A percentile compares a stretch with the other conserved stretches of the same genome.
Conservation (phyloP, 2,797 vertebrate genomes). For the Epinephelus awoara region DNA sequence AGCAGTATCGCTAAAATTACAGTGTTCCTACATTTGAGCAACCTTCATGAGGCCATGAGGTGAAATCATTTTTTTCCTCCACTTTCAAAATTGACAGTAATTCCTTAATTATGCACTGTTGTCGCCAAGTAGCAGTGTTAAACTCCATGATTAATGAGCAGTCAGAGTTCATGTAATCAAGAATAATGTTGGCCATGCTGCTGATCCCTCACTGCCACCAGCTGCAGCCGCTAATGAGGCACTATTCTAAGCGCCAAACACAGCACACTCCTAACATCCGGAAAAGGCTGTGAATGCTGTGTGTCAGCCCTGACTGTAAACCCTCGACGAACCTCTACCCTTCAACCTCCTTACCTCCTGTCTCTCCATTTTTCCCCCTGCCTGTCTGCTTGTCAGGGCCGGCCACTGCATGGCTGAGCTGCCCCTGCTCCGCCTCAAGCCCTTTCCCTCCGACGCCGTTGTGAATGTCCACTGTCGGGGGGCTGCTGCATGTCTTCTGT, state of each 20-base stretch:
- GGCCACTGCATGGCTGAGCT: conserved; percentile 75
- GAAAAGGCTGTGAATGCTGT: not conserved
- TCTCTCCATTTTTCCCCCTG: conserved; percentile 86
- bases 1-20: not conserved
- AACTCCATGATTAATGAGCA: conserved; percentile 66
- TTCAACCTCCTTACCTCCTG: conserved; percentile 86
- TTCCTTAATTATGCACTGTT: conserved; percentile 38
- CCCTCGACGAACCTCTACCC: conserved; percentile 1
- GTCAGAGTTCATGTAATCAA: conserved; percentile 66
- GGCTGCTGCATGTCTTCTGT: conserved; percentile 89
- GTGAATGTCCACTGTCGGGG: conserved; percentile 85
- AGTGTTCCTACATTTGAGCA: conserved; percentile 4
- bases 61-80: conserved; percentile 22
- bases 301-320: conserved; percentile 20
- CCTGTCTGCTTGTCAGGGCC: conserved; percentile 83
- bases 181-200: conserved; percentile 43
- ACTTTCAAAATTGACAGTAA: conserved; percentile 31
- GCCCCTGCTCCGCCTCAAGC: conserved; percentile 81
- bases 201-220: conserved; percentile 56
- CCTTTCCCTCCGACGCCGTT: conserved; percentile 87
- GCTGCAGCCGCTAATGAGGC: conserved; percentile 64
- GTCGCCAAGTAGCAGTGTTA: conserved; percentile 32
- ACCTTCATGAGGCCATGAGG: conserved; percentile 6
- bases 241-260: conserved; percentile 24
- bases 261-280: conserved; percentile 35